phyloP scores from a whole-genome alignment of 2,888 invertebrate genomes.

The Stenoptilia bipunctidactyla region DNA sequence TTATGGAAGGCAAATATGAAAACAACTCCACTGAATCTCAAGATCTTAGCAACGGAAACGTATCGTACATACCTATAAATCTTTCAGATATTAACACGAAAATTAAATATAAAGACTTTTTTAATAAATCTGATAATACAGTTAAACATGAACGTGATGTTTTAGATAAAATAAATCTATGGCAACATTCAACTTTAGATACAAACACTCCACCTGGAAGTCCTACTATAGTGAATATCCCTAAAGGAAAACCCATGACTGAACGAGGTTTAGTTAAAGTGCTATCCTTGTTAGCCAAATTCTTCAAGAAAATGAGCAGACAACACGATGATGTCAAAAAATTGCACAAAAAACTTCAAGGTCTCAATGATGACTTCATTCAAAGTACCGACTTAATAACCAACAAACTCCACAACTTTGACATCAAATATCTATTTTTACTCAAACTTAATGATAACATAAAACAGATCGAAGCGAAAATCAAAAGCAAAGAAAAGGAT shows the following conservation, averaged over 20 bases:
- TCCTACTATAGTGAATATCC: constrained; percentile 28
- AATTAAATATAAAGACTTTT: constrained; percentile 26
- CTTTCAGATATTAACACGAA: constrained; percentile 27
- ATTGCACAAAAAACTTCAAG: constrained; percentile 33
- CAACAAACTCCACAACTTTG: constrained; percentile 40
- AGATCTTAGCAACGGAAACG: constrained; percentile 21
- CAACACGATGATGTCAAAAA: constrained; percentile 47
- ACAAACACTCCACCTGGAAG: constrained; percentile 29
- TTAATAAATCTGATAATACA: constrained; percentile 20
- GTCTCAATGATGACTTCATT: constrained; percentile 32
- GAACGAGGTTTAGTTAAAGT: constrained; percentile 51
- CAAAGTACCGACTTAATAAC: constrained; percentile 27
- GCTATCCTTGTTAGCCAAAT: constrained; percentile 46
- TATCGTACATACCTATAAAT: constrained; percentile 32
- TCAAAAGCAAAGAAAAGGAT: constrained; percentile 28
- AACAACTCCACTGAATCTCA: neutral
- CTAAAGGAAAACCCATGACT: constrained; percentile 28
- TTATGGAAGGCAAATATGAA: neutral
- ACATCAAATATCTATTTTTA: constrained; percentile 35
- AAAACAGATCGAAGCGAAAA: constrained; percentile 27
- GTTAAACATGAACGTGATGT: constrained; percentile 26
- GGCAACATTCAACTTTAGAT: constrained; percentile 32
- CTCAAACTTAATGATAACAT: constrained; percentile 33
- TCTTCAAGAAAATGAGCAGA: constrained; percentile 52
- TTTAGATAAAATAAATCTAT: constrained; percentile 33